Percentiles rank a stretch among this genome's conserved stretches.
These are phyloP conservation scores for Tautogolabrus adspersus DNA, from an alignment of 2,113 vertebrate genomes.

Conservation along the genomic window DNA sequence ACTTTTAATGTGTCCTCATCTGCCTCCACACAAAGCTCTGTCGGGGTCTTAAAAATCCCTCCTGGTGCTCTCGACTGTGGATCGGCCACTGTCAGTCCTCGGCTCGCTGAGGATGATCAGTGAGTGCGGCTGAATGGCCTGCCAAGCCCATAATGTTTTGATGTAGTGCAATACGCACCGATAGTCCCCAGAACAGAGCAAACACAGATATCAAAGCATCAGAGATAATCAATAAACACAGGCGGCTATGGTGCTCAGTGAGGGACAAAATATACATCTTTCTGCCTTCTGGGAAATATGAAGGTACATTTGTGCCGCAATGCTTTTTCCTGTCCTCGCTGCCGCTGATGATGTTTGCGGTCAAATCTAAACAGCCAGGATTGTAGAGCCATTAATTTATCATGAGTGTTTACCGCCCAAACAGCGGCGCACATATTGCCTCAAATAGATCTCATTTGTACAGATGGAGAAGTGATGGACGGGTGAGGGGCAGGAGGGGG, in stretches of 20 bases:
- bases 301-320: constrained; percentile 16
- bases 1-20: constrained; percentile 76
- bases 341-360: constrained; percentile 12
- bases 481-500: constrained; percentile 7
- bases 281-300: constrained; percentile 38
- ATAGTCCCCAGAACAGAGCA: constrained; percentile 35
- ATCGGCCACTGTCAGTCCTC: constrained; percentile 38
- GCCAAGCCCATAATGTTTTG: constrained; percentile 60
- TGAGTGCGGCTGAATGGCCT: constrained; percentile 32
- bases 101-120: constrained; percentile 39
- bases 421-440: constrained; percentile 46
- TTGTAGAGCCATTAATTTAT: constrained; percentile 40
- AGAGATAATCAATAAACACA: constrained; percentile 56
- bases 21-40: constrained; percentile 65
- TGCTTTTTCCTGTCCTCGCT: constrained; percentile 25
- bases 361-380: constrained; percentile 36
- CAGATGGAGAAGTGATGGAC: constrained; percentile 41
- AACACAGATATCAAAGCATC: constrained; percentile 61
- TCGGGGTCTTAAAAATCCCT: constrained; percentile 45
- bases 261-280: constrained; percentile 17
- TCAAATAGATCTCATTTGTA: constrained; percentile 37
- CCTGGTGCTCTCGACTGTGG: constrained; percentile 13
- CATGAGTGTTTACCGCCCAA: constrained; percentile 46
- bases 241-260: constrained; percentile 24
- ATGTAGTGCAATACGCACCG: constrained; percentile 46